phyloP scores from a whole-genome alignment of 2,113 vertebrate species.

The Hylia prasina region DNA sequence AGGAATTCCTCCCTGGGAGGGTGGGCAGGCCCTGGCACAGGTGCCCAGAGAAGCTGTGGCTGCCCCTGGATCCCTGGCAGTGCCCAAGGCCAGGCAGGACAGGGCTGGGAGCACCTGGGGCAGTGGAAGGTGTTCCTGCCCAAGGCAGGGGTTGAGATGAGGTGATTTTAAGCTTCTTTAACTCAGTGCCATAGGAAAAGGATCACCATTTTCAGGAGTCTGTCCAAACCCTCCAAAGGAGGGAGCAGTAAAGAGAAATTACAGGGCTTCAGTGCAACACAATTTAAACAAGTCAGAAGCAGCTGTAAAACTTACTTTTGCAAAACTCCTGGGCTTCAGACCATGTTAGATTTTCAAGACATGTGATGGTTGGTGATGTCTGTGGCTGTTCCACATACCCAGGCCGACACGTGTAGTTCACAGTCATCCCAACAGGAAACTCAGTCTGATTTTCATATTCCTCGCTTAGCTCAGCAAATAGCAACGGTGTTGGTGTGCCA shows the following conservation, averaged over 20 bases:
- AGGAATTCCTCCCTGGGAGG: neutral
- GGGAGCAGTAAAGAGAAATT: neutral
- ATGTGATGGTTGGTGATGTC: neutral
- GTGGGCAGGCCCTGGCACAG: neutral
- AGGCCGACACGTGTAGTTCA: slow-evolving; percentile 47
- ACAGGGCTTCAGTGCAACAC: rapidly evolving
- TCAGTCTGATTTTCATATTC: neutral
- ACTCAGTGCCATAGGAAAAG: neutral
- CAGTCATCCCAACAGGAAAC: slow-evolving; percentile 36
- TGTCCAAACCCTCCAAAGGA: neutral
- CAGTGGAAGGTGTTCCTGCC: neutral
- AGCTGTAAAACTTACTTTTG: slow-evolving; percentile 8
- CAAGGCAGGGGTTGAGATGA: neutral
- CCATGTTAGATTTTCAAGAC: slow-evolving; percentile 33
- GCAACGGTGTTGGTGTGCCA: neutral
- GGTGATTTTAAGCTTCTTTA: neutral
- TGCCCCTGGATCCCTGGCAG: neutral
- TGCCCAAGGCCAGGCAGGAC: neutral
- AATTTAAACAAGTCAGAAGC: neutral
- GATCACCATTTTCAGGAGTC: neutral
- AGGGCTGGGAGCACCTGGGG: neutral
- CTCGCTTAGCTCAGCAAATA: slow-evolving; percentile 38
- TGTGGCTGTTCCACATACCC: neutral
- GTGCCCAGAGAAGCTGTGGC: neutral
- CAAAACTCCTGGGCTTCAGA: slow-evolving; percentile 38